Percentiles rank a stretch among this genome's conserved stretches.
Evolutionary conservation across 1,140 invertebrate genomes (phyloP).

Genomic region (Rhysida immarginata): DNA sequence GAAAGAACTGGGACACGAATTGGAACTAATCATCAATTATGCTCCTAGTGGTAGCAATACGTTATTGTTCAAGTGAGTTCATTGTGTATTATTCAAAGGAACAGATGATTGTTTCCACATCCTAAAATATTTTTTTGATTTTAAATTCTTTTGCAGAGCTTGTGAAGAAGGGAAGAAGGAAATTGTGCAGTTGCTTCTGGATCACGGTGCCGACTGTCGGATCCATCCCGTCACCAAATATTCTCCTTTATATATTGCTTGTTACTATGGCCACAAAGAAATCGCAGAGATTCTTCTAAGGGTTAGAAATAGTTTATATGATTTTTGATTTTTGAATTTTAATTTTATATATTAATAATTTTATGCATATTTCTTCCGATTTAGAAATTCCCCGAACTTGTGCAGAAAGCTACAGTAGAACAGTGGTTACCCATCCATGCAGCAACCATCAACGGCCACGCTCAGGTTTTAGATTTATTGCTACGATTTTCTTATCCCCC

Average conservation of each 20-base stretch:
- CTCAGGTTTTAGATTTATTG: slow-evolving; percentile 53
- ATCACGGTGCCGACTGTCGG: slow-evolving; percentile 65
- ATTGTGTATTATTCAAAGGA: background rate
- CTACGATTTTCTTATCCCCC: slow-evolving; percentile 69
- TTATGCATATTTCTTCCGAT: slow-evolving; percentile 15
- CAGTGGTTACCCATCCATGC: slow-evolving; percentile 84
- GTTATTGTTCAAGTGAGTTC: slow-evolving; percentile 59
- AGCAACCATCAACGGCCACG: slow-evolving; percentile 73
- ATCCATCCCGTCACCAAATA: slow-evolving; percentile 78
- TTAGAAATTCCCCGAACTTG: slow-evolving; percentile 44
- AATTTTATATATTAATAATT: background rate
- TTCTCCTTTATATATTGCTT: slow-evolving; percentile 80
- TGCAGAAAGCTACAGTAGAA: slow-evolving; percentile 67
- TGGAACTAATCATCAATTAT: slow-evolving; percentile 62
- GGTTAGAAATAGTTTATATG: slow-evolving; percentile 21
- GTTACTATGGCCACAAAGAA: slow-evolving; percentile 64
- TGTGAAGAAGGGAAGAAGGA: slow-evolving; percentile 65
- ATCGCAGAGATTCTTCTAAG: slow-evolving; percentile 63
- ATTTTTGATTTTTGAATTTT: background rate
- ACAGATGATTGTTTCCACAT: background rate
- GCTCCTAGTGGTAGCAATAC: slow-evolving; percentile 72
- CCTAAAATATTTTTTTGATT: background rate
- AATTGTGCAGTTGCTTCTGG: slow-evolving; percentile 60
- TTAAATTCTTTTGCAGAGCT: slow-evolving; percentile 38
- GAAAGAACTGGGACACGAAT: slow-evolving; percentile 42